Conservation (phyloP, 2,797 vertebrate species). For the Peromyscus nudipes region DNA sequence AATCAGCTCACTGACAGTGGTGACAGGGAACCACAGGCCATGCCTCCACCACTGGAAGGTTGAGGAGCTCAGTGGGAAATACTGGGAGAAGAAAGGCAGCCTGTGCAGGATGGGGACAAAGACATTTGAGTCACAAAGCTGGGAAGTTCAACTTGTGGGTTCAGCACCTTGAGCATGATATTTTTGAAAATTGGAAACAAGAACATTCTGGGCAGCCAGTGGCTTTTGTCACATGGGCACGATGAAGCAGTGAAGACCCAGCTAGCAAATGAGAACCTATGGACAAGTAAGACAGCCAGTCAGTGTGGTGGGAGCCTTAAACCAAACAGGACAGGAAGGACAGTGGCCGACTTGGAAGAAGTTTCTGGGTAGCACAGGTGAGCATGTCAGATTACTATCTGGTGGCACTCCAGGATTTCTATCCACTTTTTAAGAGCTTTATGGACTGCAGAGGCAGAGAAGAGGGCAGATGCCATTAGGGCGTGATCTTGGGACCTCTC, state of each 20-base stretch:
- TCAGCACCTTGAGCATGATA: neutral
- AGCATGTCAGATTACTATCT: neutral
- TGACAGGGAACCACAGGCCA: conserved; percentile 78
- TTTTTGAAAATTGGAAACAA: neutral
- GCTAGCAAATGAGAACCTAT: neutral
- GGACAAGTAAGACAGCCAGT: neutral
- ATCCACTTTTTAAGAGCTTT: neutral
- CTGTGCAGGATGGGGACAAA: neutral
- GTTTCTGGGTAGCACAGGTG: neutral
- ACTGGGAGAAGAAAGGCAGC: conserved; percentile 51
- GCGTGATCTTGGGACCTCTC: neutral
- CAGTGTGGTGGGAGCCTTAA: neutral
- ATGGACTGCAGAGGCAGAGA: neutral
- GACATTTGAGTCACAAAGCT: neutral
- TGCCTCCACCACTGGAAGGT: conserved; percentile 54
- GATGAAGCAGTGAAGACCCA: neutral
- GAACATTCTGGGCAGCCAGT: neutral
- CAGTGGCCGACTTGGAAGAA: neutral
- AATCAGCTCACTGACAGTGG: conserved; percentile 76
- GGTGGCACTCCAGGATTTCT: neutral
- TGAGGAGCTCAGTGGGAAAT: conserved; percentile 78
- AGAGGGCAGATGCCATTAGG: neutral
- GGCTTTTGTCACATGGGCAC: neutral
- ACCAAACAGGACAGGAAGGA: neutral
- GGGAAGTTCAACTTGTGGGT: neutral